Conservation (phyloP, 2,888 invertebrate species). For the Lottia scabra region DNA sequence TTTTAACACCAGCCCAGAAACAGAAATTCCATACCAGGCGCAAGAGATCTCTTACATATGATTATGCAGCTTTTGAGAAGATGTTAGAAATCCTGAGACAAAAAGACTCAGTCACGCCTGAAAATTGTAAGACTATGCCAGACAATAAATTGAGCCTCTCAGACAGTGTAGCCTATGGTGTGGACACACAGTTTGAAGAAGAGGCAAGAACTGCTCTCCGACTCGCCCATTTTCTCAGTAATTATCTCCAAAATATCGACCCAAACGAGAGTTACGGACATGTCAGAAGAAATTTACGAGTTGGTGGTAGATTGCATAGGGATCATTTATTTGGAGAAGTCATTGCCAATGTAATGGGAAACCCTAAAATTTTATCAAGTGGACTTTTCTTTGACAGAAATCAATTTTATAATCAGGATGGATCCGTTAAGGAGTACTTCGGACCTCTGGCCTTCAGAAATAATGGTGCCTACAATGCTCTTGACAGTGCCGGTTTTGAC, state of each 20-base stretch:
- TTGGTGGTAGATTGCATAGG: constrained; percentile 42
- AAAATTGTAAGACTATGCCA: constrained; percentile 68
- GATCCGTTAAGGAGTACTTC: constrained; percentile 44
- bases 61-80: constrained; percentile 27
- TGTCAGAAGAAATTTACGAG: constrained; percentile 33
- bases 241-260: constrained; percentile 79
- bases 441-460: constrained; percentile 53
- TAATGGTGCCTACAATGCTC: constrained; percentile 28
- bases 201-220: constrained; percentile 96
- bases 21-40: constrained; percentile 1
- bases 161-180: constrained; percentile 87
- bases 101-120: constrained; percentile 32
- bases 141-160: constrained; percentile 82
- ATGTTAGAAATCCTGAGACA: constrained; percentile 38
- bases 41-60: constrained; percentile 1
- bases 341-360: constrained; percentile 86
- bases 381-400: constrained; percentile 88
- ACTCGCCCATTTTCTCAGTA: constrained; percentile 92
- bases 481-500: constrained; percentile 42
- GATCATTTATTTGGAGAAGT: constrained; percentile 97
- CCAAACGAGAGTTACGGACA: constrained; percentile 48
- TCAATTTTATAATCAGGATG: constrained; percentile 80
- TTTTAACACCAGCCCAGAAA: neutral
- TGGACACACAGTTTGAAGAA: constrained; percentile 86
- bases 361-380: constrained; percentile 90